Percentiles rank a stretch among this genome's conserved stretches.
Conservation (phyloP, 2,888 invertebrate species). For the Sphaerophoria rueppellii region DNA sequence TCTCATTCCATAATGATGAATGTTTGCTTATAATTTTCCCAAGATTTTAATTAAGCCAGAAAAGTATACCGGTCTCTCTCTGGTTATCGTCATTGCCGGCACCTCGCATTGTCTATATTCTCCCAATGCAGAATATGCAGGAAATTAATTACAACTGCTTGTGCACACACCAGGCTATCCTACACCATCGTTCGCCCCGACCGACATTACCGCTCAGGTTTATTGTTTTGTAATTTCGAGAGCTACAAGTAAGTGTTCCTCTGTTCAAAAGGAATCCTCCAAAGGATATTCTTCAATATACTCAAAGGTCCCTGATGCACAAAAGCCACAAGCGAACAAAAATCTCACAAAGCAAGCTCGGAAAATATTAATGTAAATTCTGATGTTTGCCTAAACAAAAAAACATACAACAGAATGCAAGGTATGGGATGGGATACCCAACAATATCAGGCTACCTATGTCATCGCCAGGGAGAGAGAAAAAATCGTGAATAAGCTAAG, state of each 20-base stretch:
- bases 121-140: constrained; percentile 36
- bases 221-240: constrained; percentile 55
- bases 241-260: constrained; percentile 30
- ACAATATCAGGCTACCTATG: background rate
- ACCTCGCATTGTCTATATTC: background rate
- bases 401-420: constrained; percentile 41
- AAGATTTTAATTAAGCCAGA: constrained; percentile 71
- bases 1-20: constrained; percentile 20
- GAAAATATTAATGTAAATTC: background rate
- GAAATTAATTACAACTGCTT: constrained; percentile 70
- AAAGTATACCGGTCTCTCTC: constrained; percentile 31
- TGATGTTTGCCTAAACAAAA: background rate
- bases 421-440: constrained; percentile 31
- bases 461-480: background rate
- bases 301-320: constrained; percentile 11
- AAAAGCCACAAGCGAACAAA: background rate
- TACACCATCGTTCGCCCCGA: background rate
- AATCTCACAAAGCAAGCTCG: background rate
- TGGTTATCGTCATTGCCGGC: background rate
- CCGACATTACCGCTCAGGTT: constrained; percentile 25
- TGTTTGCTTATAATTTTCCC: constrained; percentile 66
- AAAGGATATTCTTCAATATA: background rate
- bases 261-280: background rate
- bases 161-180: constrained; percentile 54
- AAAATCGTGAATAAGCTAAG: constrained; percentile 36